Percentiles rank a stretch among this genome's conserved stretches.
Evolutionary conservation across 2,113 vertebrate species (phyloP).

Genomic region (Vombatus ursinus): DNA sequence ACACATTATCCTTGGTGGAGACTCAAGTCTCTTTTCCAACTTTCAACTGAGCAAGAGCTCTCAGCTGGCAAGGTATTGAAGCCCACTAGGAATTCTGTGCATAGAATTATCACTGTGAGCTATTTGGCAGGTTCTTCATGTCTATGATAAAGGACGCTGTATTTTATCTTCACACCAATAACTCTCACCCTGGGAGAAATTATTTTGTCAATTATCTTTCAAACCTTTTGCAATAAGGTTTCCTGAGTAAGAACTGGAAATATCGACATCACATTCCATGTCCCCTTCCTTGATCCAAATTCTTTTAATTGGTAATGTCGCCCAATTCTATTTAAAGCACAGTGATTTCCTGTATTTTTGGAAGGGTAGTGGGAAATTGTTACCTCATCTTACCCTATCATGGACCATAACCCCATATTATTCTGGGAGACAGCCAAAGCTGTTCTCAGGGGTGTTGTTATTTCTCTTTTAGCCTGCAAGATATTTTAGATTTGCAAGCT

Average conservation of each 20-base stretch:
- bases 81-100: slow-evolving; percentile 83
- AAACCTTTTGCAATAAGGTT: slow-evolving; percentile 75
- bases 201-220: slow-evolving; percentile 78
- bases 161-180: slow-evolving; percentile 79
- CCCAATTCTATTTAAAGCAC: slow-evolving; percentile 80
- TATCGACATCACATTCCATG: slow-evolving; percentile 71
- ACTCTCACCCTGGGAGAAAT: slow-evolving; percentile 75
- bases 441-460: slow-evolving; percentile 65
- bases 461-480: slow-evolving; percentile 62
- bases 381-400: slow-evolving; percentile 72
- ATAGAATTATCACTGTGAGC: slow-evolving; percentile 82
- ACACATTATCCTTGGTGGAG: slow-evolving; percentile 83
- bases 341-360: slow-evolving; percentile 79
- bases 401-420: slow-evolving; percentile 61
- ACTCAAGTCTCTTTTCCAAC: slow-evolving; percentile 84
- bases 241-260: slow-evolving; percentile 74
- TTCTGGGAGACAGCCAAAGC: slow-evolving; percentile 67
- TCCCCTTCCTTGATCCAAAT: slow-evolving; percentile 70
- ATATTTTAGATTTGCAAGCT: slow-evolving; percentile 60
- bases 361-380: slow-evolving; percentile 75
- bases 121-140: slow-evolving; percentile 80
- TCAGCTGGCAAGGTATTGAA: slow-evolving; percentile 82
- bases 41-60: slow-evolving; percentile 84
- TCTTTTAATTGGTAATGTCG: slow-evolving; percentile 76
- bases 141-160: slow-evolving; percentile 78